These are phyloP conservation scores for Ailuropoda melanoleuca DNA, from an alignment of 2,113 vertebrate species.

Conservation along the genomic window DNA sequence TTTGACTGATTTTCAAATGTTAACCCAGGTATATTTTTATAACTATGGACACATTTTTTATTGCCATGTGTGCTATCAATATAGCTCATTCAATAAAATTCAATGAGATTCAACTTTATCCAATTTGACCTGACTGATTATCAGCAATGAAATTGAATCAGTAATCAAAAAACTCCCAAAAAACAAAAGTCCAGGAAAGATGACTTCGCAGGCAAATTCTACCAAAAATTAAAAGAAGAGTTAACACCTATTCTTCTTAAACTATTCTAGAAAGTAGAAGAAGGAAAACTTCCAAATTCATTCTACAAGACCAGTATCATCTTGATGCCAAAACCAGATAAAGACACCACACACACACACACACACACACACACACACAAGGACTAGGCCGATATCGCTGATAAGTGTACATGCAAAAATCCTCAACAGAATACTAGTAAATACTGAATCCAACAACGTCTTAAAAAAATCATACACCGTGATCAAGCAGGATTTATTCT, in stretches of 20 bases:
- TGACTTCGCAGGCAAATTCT: not conserved
- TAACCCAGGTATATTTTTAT: not conserved
- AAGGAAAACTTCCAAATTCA: not conserved
- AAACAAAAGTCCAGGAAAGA: not conserved
- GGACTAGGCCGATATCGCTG: not conserved
- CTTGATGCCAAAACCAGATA: not conserved
- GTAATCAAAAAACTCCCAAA: not conserved
- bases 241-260: not conserved
- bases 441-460: not conserved
- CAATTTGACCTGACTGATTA: not conserved
- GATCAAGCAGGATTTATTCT: not conserved
- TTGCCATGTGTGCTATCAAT: not conserved
- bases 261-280: not conserved
- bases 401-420: not conserved
- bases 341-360: not conserved
- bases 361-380: no score
- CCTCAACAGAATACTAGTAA: not conserved
- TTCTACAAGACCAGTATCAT: not conserved
- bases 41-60: not conserved
- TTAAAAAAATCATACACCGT: not conserved
- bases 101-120: not conserved
- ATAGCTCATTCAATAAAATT: not conserved
- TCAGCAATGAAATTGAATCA: not conserved
- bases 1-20: not conserved
- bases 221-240: not conserved